Base-by-base conservation (phyloP, 2,888 invertebrate genomes). In the Dicranocentrus wangi region DNA sequence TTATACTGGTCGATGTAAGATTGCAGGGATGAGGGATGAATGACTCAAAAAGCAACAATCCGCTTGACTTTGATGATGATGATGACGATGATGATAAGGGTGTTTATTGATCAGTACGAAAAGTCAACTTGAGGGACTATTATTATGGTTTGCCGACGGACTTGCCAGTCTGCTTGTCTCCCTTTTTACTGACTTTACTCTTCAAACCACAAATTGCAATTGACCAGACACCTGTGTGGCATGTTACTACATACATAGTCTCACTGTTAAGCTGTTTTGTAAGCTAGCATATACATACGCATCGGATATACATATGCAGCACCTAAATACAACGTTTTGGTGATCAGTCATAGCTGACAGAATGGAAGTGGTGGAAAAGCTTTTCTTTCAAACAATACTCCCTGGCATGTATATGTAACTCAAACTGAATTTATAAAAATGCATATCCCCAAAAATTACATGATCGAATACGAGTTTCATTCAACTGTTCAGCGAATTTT, bases 151-250 rank as follows among this genome's bases (percentile, higher is more conserved):
- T 71, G 53, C 78, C 71, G 78, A 79, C 78, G 32, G 78, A 79
- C 78, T 79, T 79, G 78, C 78, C 78, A 79, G 78, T 79, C 78
- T 79, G 78, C 78, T 79, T 79, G 78, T 79, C 78, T 79, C 78
- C 78, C 66, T 55, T 55, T 71, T 65, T 69, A 3, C 19, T 47
- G 19, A 63, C 42, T 78, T 63, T 15, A 1, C 61, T 61, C 28
- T 63, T 65, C 2, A 47, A 47, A 47, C 23, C 19, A 10, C 32
- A n/a, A 28, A n/a, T 61, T 51, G 19, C 55, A 55, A 19, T 65
- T 66, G 53, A 43, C 58, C 61, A 61, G 47, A 43, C 71, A 71
- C 58, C 78, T 79, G 78, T 76, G 60, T 42, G 42, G 60, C 58
- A 75, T 42, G 70, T 63, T 78, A 39, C 25, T 63, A 27, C 17